phyloP scores from a whole-genome alignment of 1,140 invertebrate species.

The Drosophila varians region DNA sequence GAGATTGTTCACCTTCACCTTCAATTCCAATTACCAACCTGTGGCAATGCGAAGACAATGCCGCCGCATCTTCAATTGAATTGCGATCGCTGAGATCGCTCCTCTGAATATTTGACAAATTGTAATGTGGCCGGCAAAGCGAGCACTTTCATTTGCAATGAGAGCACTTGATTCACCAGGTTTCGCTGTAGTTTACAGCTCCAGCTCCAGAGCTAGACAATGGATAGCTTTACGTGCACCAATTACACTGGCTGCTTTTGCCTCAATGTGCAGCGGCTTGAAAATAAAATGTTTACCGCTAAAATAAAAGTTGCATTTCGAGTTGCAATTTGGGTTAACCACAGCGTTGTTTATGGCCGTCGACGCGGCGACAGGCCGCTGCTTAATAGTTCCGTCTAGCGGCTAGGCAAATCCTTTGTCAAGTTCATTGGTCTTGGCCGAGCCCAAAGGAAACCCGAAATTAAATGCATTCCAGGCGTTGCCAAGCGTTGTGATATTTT shows the following conservation, averaged over 20 bases:
- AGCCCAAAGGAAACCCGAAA: conserved; percentile 34
- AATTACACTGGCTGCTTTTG: conserved; percentile 53
- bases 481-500: neutral
- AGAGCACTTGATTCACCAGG: conserved; percentile 63
- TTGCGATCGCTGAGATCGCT: conserved; percentile 32
- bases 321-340: conserved; percentile 64
- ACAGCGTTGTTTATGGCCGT: conserved; percentile 40
- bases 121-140: conserved; percentile 58
- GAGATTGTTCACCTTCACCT: conserved; percentile 33
- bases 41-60: conserved; percentile 50
- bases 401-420: conserved; percentile 31
- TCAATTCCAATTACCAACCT: conserved; percentile 26
- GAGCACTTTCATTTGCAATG: conserved; percentile 68
- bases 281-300: conserved; percentile 56
- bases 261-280: conserved; percentile 72
- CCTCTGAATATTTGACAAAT: conserved; percentile 69
- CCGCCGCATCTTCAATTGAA: conserved; percentile 56
- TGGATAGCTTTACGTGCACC: conserved; percentile 62
- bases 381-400: conserved; percentile 39
- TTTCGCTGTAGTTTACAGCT: conserved; percentile 45
- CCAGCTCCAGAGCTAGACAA: conserved; percentile 34
- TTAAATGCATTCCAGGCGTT: conserved; percentile 36
- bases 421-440: conserved; percentile 47
- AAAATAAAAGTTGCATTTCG: conserved; percentile 69
- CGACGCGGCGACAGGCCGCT: conserved; percentile 12